Evolutionary conservation across 2,797 vertebrate species (phyloP), one percentile per base, ranked within the genome.

Genomic region (Neosalanx taihuensis): DNA sequence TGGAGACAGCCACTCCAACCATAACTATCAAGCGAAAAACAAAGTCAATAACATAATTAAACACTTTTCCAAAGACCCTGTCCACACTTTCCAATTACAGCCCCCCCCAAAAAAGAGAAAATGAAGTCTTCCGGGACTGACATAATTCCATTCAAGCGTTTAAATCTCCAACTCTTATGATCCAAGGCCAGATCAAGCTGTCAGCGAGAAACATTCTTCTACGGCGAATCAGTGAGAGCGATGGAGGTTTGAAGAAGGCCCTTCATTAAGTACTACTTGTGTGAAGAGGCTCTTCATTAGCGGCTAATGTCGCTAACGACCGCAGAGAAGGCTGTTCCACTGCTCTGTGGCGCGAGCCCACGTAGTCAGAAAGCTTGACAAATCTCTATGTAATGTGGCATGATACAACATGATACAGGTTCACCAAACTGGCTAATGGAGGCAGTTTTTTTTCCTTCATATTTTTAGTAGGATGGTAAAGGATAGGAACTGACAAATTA

Each of bases 281-380:
- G 56, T 70, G 68, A 61, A 70, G 57, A 70, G 58, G 12, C 68
- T 41, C 57, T 61, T 70, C 68, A 70, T 70, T 70, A 70, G 68
- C 23, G 23, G 68, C 68, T 70, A 60, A 70, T 61, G 68, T 70
- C 30, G 65, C 76, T 81, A 80, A 75, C 41, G 51, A 78, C 77
- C 72, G 66, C 30, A 74, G 61, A 76, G 72, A 67, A 76, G 71
- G 65, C 49, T 65, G 59, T 60, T 69, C 57, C 71, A 64, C 75
- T 83, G 79, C 79, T 80, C 74, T 67, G 56, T 60, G 41, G 72
- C 75, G 76, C 65, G 35, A 69, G 67, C 70, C 51, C 30, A 66
- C 62, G 53, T 59, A 57, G 59, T 56, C 49, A 46, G 41, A 74
- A 65, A 68, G 23, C 65, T n/a, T 31, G 51, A 71, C 71, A 72